phyloP scores from a whole-genome alignment of 2,888 invertebrate genomes.

The Leptinotarsa tumamoca region DNA sequence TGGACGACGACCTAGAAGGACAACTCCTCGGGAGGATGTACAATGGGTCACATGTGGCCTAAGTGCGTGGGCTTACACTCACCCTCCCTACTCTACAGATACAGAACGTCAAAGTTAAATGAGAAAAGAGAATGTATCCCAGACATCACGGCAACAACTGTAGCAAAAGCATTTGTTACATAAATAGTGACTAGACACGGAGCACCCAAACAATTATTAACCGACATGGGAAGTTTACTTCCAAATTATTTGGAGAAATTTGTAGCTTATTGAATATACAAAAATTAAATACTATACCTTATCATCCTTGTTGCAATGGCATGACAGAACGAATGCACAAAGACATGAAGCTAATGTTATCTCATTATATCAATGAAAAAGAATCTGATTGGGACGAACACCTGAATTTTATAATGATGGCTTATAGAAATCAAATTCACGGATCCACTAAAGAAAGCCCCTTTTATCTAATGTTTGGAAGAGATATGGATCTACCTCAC shows the following conservation, averaged over 20 bases:
- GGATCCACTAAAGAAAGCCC: background rate
- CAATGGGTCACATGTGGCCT: too few relatives aligned
- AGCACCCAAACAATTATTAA: background rate
- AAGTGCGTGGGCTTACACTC: too few relatives aligned
- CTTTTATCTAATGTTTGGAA: background rate
- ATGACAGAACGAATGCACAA: background rate
- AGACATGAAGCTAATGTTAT: slow-evolving; percentile 1
- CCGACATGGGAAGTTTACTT: background rate
- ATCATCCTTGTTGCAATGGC: background rate
- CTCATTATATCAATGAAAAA: background rate
- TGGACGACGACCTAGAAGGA: too few relatives aligned
- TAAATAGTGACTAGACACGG: slow-evolving; percentile 34
- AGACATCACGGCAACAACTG: slow-evolving; percentile 40
- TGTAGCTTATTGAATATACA: background rate
- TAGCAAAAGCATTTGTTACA: slow-evolving; percentile 32
- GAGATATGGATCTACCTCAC: background rate
- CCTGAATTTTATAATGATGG: background rate
- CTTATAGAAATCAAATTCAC: background rate
- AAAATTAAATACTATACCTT: background rate
- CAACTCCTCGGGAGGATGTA: too few relatives aligned
- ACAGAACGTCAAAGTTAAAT: background rate
- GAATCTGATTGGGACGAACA: background rate
- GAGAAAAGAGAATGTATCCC: slow-evolving; percentile 16
- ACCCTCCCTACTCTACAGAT: too few relatives aligned
- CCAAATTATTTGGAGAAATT: background rate